Evolutionary conservation across 2,113 vertebrate species (phyloP).

Genomic region (Gracilinanus agilis): DNA sequence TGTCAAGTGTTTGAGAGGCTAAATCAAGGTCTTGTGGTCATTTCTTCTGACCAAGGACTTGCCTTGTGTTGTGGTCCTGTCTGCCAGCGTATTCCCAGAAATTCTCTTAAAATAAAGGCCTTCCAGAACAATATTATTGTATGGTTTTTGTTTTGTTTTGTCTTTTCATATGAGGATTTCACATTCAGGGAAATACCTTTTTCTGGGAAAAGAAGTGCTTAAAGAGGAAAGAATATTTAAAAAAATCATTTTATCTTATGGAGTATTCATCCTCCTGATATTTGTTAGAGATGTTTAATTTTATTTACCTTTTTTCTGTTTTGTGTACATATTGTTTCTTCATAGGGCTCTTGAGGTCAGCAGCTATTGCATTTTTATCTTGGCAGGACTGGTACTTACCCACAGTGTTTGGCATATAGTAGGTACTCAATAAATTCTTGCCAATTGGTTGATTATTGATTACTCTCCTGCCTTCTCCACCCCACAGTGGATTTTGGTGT

Average conservation of each 20-base stretch:
- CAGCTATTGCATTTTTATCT: background rate
- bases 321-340: background rate
- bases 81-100: background rate
- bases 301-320: background rate
- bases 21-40: too few relatives aligned
- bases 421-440: background rate
- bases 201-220: background rate
- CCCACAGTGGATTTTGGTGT: constrained; percentile 99
- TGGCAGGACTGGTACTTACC: background rate
- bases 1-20: background rate
- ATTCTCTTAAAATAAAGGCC: background rate
- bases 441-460: background rate
- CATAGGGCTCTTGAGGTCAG: background rate
- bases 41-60: background rate
- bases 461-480: constrained; percentile 10
- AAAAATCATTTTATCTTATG: background rate
- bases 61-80: background rate
- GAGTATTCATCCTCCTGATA: background rate
- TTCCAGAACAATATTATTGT: background rate
- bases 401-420: background rate
- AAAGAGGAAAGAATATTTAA: background rate
- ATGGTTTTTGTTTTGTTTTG: background rate
- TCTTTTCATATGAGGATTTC: background rate
- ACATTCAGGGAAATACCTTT: background rate
- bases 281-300: background rate